Conservation (phyloP, 2,888 invertebrate genomes). For the Candidula unifasciata region DNA sequence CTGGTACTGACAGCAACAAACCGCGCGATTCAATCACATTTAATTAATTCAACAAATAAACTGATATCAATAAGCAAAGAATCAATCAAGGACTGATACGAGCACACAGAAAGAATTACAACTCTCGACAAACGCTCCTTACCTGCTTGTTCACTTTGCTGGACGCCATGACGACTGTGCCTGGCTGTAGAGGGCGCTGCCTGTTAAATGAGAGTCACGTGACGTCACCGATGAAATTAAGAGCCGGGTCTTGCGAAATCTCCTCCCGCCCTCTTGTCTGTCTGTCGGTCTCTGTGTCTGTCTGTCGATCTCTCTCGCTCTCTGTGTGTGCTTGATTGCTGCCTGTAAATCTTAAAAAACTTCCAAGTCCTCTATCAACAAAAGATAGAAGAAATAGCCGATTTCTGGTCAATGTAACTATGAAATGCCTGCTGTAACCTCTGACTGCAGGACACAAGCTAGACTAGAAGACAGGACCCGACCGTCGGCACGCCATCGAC, state of each 20-base stretch:
- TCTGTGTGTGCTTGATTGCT: too few relatives aligned
- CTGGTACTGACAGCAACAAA: neutral
- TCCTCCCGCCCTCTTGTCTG: neutral
- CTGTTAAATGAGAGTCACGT: neutral
- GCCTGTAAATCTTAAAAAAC: too few relatives aligned
- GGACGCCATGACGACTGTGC: conserved; percentile 37
- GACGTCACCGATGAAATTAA: conserved; percentile 6
- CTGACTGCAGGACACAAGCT: neutral
- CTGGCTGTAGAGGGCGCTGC: conserved; percentile 22
- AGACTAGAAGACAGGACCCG: neutral
- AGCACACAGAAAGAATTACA: neutral
- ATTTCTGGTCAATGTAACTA: too few relatives aligned
- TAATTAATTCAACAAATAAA: neutral
- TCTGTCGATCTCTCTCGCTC: too few relatives aligned
- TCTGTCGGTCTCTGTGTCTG: too few relatives aligned
- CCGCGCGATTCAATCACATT: neutral
- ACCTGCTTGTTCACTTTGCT: conserved; percentile 50
- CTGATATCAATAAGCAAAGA: neutral
- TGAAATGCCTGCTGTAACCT: too few relatives aligned
- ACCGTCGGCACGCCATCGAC: neutral
- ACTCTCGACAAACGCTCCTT: conserved; percentile 24
- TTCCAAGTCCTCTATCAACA: too few relatives aligned
- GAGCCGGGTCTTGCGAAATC: neutral
- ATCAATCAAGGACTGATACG: neutral
- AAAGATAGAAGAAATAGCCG: too few relatives aligned